Evolutionary conservation across 1,140 invertebrate genomes (phyloP), one percentile per base, ranked within the genome.

Genomic region (Pogonognathellus flavescens): DNA sequence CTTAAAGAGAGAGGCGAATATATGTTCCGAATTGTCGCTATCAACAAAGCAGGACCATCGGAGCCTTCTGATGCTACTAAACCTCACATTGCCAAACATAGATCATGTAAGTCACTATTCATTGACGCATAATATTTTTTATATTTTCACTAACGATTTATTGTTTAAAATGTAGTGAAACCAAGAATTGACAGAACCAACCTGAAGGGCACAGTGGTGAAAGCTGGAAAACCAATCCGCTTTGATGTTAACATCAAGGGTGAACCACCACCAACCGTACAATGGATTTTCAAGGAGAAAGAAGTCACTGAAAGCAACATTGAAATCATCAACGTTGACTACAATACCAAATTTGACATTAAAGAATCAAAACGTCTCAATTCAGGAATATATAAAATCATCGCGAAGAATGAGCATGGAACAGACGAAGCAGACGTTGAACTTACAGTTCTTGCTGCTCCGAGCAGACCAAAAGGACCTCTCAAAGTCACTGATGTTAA

Each of bases 101-200:
- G 96, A 91, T 93, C 95, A 89, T 92, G 96, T 97, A 92, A 95
- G 95, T 93, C 41, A 9, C 55, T 82, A 70, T 25, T 25, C 41
- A 76, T 49, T 80, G 16, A n/a, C 53, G n/a, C 11, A 6, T 59
- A 81, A 66, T 66, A 55, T 55, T 55, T 14, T 1, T 55, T 2
- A 9, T 55, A 16, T 55, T 1, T 16, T 55, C 2, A 55, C 11
- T 55, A 3, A 62, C 4, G 18, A 9, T 18, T 18, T 22, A 22
- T 57, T 31, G 13, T 83, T 41, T 76, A 59, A 83, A 50, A 25
- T 91, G 82, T 89, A 97, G 96, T 98, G 90, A 98, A 98, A 92
- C 97, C 97, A n/a, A 95, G 96, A 90, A 98, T 99, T 90, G 97
- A 98, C 90, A 93, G 97, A 88, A 97, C 97, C 0, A 97, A 98